These are phyloP conservation scores for Enteromius unitaeniatus DNA, from an alignment of 2,797 vertebrate species.

Conservation along the genomic window DNA sequence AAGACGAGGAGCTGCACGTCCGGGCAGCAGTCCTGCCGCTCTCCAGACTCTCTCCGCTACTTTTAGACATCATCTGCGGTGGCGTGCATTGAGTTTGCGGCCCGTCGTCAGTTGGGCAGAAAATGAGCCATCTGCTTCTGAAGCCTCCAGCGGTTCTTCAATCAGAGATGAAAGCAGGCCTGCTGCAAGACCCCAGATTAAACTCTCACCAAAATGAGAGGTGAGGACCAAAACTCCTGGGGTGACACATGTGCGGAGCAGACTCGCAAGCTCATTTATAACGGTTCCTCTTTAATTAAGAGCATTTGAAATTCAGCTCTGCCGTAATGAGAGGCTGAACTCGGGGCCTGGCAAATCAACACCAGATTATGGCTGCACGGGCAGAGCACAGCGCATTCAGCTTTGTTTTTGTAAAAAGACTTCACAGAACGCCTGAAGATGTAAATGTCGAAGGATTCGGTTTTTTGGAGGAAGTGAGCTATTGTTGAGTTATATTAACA, in stretches of 20 bases:
- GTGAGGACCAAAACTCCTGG: constrained; percentile 48
- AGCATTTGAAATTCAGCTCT: constrained; percentile 73
- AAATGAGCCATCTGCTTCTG: constrained; percentile 57
- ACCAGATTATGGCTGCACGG: constrained; percentile 76
- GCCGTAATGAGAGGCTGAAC: constrained; percentile 78
- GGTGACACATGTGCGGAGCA: constrained; percentile 73
- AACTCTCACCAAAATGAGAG: constrained; percentile 35
- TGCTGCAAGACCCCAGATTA: not conserved
- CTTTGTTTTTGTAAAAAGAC: constrained; percentile 3
- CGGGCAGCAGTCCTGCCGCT: constrained; percentile 76
- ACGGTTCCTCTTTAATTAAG: constrained; percentile 79
- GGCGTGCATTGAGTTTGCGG: constrained; percentile 25
- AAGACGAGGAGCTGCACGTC: constrained; percentile 72
- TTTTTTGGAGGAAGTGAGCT: not conserved
- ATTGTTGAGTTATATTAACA: constrained; percentile 9
- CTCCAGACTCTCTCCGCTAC: constrained; percentile 77
- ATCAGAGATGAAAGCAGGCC: not conserved
- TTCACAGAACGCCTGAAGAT: not conserved
- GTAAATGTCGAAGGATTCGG: not conserved
- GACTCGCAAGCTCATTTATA: constrained; percentile 64
- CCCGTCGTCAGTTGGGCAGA: constrained; percentile 46
- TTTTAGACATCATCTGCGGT: constrained; percentile 56
- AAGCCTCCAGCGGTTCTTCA: constrained; percentile 38
- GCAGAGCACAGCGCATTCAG: constrained; percentile 62
- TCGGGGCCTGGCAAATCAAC: constrained; percentile 74